These are phyloP conservation scores for Agrotis ipsilon DNA, from an alignment of 2,888 invertebrate genomes.

Conservation along the genomic window DNA sequence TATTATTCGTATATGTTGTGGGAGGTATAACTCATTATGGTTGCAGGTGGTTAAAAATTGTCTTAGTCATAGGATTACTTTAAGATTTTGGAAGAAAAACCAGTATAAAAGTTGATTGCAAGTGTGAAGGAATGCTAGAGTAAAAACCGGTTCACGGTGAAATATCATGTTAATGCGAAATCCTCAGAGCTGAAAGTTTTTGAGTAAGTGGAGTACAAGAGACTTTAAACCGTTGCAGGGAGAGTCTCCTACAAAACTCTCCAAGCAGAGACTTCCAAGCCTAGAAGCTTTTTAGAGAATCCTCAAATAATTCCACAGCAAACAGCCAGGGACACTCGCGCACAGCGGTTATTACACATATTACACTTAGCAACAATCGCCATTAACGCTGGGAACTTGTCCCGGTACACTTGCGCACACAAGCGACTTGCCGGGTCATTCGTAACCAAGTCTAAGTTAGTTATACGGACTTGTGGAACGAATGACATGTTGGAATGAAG, in stretches of 20 bases:
- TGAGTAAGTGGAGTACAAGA: no score
- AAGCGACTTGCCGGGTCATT: slow-evolving; percentile 82
- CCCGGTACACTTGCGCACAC: slow-evolving; percentile 83
- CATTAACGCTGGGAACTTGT: slow-evolving; percentile 82
- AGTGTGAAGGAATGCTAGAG: not conserved
- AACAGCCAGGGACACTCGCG: slow-evolving; percentile 47
- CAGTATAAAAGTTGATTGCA: not conserved
- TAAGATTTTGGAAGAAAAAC: not conserved
- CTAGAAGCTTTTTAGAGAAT: slow-evolving; percentile 44
- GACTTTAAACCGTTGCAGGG: no score
- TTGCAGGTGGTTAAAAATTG: not conserved
- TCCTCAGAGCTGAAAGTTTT: not conserved
- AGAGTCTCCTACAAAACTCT: not conserved
- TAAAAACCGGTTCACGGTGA: no score
- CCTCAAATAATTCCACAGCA: slow-evolving; percentile 50
- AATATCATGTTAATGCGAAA: not conserved
- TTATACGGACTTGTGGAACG: slow-evolving; percentile 47
- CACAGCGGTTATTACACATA: slow-evolving; percentile 83
- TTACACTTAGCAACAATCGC: slow-evolving; percentile 88
- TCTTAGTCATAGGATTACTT: no score
- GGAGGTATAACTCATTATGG: not conserved
- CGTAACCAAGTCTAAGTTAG: slow-evolving; percentile 70
- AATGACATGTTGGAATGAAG: slow-evolving; percentile 47
- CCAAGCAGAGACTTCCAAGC: slow-evolving; percentile 17
- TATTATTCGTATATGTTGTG: not conserved